Percentiles rank a stretch among this genome's conserved stretches.
Evolutionary conservation across 92 coral and sea anemone species (phyloP).

Genomic region (Paragorgia papillata): DNA sequence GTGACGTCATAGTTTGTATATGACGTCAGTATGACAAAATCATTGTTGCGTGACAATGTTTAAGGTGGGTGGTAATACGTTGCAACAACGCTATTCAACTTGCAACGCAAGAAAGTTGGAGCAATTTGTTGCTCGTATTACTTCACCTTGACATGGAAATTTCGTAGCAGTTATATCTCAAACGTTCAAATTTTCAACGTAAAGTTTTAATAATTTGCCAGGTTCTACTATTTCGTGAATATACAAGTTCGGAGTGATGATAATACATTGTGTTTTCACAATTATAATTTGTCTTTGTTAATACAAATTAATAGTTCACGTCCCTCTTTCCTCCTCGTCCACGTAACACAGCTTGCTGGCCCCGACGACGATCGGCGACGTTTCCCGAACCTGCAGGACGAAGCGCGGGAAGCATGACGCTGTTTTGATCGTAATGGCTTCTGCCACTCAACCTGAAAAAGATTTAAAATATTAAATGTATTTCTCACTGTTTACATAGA

Average conservation of each 20-base stretch:
- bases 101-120: no score
- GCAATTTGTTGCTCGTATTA: no score
- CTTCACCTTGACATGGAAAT: no score
- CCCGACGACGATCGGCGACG: conserved; percentile 82
- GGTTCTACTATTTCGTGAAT: conserved; percentile 26
- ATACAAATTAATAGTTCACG: conserved; percentile 13
- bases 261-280: conserved; percentile 21
- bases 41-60: no score
- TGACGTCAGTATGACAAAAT: no score
- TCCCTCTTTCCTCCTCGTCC: conserved; percentile 67
- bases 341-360: conserved; percentile 93
- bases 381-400: conserved; percentile 81
- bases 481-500: no score
- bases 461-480: no score
- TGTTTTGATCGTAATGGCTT: conserved; percentile 67
- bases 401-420: conserved; percentile 83
- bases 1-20: no score
- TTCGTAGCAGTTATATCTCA: not conserved
- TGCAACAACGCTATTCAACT: no score
- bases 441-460: conserved; percentile 65
- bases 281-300: not conserved
- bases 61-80: no score
- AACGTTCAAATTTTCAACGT: not conserved
- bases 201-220: conserved; percentile 21
- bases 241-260: conserved; percentile 21